phyloP scores from a whole-genome alignment of 1,140 invertebrate species.

The Maconellicoccus hirsutus region DNA sequence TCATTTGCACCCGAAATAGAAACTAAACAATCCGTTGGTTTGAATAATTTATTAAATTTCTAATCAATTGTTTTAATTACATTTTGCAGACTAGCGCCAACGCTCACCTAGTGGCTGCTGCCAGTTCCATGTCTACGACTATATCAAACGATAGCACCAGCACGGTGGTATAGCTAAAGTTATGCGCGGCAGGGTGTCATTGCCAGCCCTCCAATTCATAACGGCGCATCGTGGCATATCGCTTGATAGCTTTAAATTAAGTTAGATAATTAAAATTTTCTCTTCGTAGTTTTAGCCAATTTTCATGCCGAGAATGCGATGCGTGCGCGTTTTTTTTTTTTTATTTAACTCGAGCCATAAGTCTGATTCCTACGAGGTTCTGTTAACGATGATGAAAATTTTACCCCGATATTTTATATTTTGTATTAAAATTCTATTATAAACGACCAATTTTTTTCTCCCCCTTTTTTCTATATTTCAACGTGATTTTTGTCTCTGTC shows the following conservation, averaged over 20 bases:
- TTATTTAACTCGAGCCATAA: not conserved
- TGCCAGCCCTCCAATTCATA: not conserved
- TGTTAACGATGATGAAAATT: not conserved
- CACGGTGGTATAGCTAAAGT: slow-evolving; percentile 14
- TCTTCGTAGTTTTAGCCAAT: not conserved
- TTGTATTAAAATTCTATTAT: too few species aligned
- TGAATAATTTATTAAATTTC: too few species aligned
- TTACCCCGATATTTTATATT: too few species aligned
- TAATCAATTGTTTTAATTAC: too few species aligned
- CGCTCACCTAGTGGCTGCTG: slow-evolving; percentile 24
- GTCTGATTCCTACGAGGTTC: not conserved
- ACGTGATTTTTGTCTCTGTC: not conserved
- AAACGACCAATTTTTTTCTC: slow-evolving; percentile 1
- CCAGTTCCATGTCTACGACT: slow-evolving; percentile 13
- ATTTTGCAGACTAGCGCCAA: slow-evolving; percentile 25
- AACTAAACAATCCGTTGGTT: too few species aligned
- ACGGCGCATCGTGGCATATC: not conserved
- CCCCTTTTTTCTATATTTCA: not conserved
- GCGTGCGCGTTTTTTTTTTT: too few species aligned
- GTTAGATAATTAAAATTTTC: not conserved
- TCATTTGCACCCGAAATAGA: too few species aligned
- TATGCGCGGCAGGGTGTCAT: slow-evolving; percentile 13
- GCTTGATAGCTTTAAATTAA: not conserved
- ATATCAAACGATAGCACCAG: slow-evolving; percentile 11
- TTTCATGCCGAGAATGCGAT: too few species aligned